These are phyloP conservation scores for Equus przewalskii DNA, from an alignment of 2,113 vertebrate genomes.

Conservation along the genomic window DNA sequence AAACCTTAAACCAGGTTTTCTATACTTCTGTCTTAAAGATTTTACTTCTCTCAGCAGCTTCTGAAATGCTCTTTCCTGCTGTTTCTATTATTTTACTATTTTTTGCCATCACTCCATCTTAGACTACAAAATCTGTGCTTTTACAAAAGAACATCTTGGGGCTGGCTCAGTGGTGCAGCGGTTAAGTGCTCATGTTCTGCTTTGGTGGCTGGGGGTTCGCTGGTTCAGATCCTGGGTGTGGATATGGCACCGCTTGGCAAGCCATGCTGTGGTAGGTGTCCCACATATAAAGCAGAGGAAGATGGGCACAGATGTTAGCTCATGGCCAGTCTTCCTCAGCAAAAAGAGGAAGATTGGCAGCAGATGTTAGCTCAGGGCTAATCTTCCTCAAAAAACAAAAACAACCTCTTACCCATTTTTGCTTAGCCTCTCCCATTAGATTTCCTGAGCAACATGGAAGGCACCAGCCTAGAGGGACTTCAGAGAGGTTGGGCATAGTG, in stretches of 20 bases:
- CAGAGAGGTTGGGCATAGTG: not conserved
- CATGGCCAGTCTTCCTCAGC: too few relatives aligned
- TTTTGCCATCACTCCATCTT: not conserved
- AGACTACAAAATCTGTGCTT: not conserved
- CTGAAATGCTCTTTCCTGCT: constrained; percentile 43
- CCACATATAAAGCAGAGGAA: too few relatives aligned
- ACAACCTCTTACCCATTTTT: not conserved
- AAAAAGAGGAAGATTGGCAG: too few relatives aligned
- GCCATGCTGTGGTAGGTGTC: too few relatives aligned
- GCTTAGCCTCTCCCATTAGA: not conserved
- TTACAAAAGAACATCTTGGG: not conserved
- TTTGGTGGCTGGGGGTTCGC: too few relatives aligned
- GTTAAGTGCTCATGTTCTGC: too few relatives aligned
- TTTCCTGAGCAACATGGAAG: constrained; percentile 4
- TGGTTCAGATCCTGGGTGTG: too few relatives aligned
- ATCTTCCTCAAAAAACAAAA: not conserved
- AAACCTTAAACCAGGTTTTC: not conserved
- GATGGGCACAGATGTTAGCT: too few relatives aligned
- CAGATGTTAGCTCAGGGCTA: too few relatives aligned
- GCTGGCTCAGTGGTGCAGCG: too few relatives aligned
- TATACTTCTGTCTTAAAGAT: constrained; percentile 1
- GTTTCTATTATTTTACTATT: not conserved
- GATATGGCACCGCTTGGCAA: too few relatives aligned
- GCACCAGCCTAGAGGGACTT: not conserved
- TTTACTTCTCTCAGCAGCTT: not conserved